phyloP scores from a whole-genome alignment of 2,113 vertebrate species.

The Leptocoma aspasia region DNA sequence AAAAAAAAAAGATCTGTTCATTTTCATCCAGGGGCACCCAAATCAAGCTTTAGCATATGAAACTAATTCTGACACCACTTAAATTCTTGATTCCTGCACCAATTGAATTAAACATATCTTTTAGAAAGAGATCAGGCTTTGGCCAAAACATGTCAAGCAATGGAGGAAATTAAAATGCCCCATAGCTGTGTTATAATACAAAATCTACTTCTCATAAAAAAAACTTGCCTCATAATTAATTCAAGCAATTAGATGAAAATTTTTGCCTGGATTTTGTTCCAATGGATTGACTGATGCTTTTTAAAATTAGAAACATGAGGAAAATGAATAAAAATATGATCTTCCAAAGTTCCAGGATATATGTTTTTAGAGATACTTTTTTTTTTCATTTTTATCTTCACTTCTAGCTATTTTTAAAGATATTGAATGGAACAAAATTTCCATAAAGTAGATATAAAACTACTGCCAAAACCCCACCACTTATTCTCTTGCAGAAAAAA shows the following conservation, averaged over 20 bases:
- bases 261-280: constrained; percentile 6
- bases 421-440: background rate
- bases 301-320: background rate
- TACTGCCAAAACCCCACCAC: background rate
- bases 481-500: background rate
- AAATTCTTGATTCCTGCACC: background rate
- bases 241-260: background rate
- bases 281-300: background rate
- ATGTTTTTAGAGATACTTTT: background rate
- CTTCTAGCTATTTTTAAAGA: background rate
- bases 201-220: background rate
- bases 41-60: background rate
- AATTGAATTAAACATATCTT: background rate
- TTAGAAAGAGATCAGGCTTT: background rate
- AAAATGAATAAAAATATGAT: background rate
- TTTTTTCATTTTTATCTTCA: background rate
- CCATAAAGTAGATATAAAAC: background rate
- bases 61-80: background rate
- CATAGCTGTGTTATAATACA: background rate
- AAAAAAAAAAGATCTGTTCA: rapidly evolving
- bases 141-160: background rate
- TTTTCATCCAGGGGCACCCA: background rate
- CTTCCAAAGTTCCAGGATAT: background rate
- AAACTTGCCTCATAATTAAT: background rate
- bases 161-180: background rate